Conservation (phyloP, 1,140 invertebrate species). For the Drosophila asahinai region DNA sequence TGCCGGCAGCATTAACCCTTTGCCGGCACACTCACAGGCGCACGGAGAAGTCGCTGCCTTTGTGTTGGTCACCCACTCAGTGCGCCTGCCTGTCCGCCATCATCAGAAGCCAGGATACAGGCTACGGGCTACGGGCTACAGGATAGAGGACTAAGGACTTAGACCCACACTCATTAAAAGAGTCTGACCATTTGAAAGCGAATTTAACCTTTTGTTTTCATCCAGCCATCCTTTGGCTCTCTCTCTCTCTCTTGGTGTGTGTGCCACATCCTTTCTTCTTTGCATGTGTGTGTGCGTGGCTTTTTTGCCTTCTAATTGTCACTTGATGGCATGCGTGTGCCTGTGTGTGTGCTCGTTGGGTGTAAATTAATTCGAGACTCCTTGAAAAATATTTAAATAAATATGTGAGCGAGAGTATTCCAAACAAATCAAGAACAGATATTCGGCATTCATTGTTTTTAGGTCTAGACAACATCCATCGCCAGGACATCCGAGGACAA, state of each 20-base stretch:
- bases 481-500: slow-evolving; percentile 5
- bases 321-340: slow-evolving; percentile 45
- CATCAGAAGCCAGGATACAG: slow-evolving; percentile 7
- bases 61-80: slow-evolving; percentile 71
- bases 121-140: background rate
- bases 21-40: slow-evolving; percentile 26
- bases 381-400: slow-evolving; percentile 77
- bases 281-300: slow-evolving; percentile 33
- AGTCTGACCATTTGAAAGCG: slow-evolving; percentile 81
- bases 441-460: slow-evolving; percentile 77
- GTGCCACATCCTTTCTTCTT: slow-evolving; percentile 18
- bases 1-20: slow-evolving; percentile 79
- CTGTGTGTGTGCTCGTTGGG: slow-evolving; percentile 51
- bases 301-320: slow-evolving; percentile 76
- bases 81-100: slow-evolving; percentile 79
- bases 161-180: slow-evolving; percentile 68
- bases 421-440: slow-evolving; percentile 83
- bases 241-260: background rate
- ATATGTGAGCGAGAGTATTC: slow-evolving; percentile 62
- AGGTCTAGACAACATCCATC: slow-evolving; percentile 69
- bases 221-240: slow-evolving; percentile 8
- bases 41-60: slow-evolving; percentile 26
- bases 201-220: slow-evolving; percentile 81
- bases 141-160: slow-evolving; percentile 2
- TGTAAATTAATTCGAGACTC: slow-evolving; percentile 75